Conservation (phyloP, 2,797 vertebrate genomes). For the Trichosurus vulpecula region DNA sequence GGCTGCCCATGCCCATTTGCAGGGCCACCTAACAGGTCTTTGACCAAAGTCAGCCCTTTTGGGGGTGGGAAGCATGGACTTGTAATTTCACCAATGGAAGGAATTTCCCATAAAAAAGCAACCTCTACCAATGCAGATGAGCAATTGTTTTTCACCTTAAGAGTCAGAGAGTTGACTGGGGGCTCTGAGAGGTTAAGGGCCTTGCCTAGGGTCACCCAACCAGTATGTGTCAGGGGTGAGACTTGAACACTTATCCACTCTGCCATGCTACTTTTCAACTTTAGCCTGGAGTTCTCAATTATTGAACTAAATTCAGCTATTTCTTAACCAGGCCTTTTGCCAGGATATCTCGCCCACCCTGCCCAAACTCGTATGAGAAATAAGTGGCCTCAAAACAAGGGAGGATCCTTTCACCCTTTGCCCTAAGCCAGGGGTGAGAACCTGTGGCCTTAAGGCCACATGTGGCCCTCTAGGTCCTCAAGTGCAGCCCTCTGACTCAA, state of each 20-base stretch:
- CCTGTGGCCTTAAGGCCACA: too few relatives aligned
- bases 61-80: not conserved
- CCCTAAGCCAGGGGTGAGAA: not conserved
- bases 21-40: not conserved
- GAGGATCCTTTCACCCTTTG: not conserved
- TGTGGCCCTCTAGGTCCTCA: too few relatives aligned
- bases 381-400: not conserved
- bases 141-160: not conserved
- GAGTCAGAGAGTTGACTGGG: not conserved
- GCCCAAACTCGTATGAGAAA: not conserved
- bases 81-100: not conserved
- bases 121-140: not conserved
- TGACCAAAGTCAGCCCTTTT: not conserved
- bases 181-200: not conserved
- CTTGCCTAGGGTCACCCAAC: not conserved
- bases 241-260: not conserved
- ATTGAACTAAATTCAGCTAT: not conserved
- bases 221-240: not conserved
- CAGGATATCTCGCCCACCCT: not conserved
- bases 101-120: not conserved
- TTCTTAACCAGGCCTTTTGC: not conserved
- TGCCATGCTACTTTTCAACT: not conserved
- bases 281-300: not conserved
- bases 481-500: too few relatives aligned
- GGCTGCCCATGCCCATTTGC: not conserved